Conservation (phyloP, 2,888 invertebrate species). For the Sphaerophoria rueppellii region DNA sequence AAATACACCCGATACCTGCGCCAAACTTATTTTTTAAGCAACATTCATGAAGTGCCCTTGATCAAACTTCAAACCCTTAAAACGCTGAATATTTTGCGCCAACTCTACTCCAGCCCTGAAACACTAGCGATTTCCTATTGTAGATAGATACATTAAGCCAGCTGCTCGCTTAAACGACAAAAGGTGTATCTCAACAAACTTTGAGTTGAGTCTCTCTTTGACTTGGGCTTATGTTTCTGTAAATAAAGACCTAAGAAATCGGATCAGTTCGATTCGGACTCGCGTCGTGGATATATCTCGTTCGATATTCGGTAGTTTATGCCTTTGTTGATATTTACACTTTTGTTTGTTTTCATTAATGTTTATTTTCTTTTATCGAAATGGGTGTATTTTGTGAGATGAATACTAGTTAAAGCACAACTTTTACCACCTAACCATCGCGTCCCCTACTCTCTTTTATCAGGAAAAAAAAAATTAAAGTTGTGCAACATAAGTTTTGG, state of each 20-base stretch:
- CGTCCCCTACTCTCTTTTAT: neutral
- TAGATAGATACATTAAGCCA: conserved; percentile 40
- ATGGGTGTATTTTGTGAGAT: conserved; percentile 60
- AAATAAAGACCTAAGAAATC: conserved; percentile 53
- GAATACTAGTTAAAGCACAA: conserved; percentile 55
- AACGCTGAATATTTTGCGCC: neutral
- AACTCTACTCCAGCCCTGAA: neutral
- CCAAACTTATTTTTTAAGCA: too few relatives aligned
- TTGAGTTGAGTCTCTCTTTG: conserved; percentile 21
- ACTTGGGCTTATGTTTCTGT: conserved; percentile 33
- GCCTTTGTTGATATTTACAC: conserved; percentile 22
- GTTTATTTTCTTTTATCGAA: conserved; percentile 33
- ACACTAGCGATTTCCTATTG: conserved; percentile 5
- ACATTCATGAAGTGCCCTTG: too few relatives aligned
- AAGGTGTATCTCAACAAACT: conserved; percentile 35
- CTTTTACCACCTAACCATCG: conserved; percentile 24
- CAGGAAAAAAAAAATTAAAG: conserved; percentile 40
- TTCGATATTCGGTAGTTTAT: conserved; percentile 20
- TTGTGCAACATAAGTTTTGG: conserved; percentile 54
- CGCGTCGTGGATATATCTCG: conserved; percentile 64
- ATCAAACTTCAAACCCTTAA: neutral
- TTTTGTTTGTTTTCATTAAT: conserved; percentile 37
- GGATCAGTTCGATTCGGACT: conserved; percentile 68
- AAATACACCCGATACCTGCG: too few relatives aligned
- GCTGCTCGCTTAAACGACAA: conserved; percentile 51